These are phyloP conservation scores for Noctilio leporinus DNA, from an alignment of 2,113 vertebrate species.

Conservation along the genomic window DNA sequence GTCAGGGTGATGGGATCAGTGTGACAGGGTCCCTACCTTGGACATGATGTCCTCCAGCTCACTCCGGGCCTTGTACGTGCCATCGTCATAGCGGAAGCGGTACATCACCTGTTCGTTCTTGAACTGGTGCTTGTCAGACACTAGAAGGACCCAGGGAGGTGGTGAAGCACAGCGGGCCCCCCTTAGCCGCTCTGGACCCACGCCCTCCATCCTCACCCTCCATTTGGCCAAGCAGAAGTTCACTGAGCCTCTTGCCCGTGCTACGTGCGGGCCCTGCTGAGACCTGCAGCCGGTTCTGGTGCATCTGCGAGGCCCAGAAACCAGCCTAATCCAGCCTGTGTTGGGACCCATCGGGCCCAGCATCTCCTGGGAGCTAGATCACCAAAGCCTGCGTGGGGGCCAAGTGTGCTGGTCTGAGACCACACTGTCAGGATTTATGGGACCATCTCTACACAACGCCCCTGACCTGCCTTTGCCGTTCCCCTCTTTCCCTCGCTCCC, in stretches of 20 bases:
- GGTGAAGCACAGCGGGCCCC: neutral
- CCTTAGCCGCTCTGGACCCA: accelerated
- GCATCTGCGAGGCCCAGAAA: neutral
- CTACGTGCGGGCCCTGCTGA: accelerated
- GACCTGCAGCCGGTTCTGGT: neutral
- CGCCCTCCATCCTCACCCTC: no score
- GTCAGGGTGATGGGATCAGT: neutral
- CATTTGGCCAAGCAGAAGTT: neutral
- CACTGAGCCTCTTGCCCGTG: accelerated
- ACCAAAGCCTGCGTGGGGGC: neutral
- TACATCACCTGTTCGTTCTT: constrained; percentile 98
- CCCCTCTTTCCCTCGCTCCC: neutral
- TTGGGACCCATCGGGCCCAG: neutral
- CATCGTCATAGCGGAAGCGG: constrained; percentile 97
- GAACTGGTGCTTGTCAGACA: constrained; percentile 99
- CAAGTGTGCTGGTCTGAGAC: neutral
- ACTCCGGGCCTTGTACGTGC: constrained; percentile 96
- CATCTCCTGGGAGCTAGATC: neutral
- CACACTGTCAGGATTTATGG: neutral
- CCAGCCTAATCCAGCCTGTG: neutral
- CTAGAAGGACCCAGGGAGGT: constrained; percentile 70
- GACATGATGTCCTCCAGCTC: constrained; percentile 98
- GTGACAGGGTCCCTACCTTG: constrained; percentile 81
- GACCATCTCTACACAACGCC: accelerated
- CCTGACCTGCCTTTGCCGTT: accelerated